phyloP scores from a whole-genome alignment of 2,888 invertebrate species.

The Trichogramma dendrolimi region DNA sequence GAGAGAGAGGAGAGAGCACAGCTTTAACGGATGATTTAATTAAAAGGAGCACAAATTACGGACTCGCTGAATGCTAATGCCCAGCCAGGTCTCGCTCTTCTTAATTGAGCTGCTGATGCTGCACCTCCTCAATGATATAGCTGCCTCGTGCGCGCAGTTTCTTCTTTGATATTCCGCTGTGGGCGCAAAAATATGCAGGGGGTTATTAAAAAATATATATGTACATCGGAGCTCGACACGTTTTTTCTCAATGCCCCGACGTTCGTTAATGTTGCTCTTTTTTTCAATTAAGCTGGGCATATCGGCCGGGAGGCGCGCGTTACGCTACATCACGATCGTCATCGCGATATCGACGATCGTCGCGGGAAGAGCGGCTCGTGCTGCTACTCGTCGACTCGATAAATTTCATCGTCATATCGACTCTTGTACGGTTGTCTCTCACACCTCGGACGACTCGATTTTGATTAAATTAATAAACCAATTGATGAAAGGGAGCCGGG shows the following conservation, averaged over 20 bases:
- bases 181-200: constrained; percentile 15
- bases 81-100: constrained; percentile 37
- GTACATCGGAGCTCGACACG: constrained; percentile 14
- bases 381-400: too few species aligned
- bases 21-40: constrained; percentile 53
- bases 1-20: constrained; percentile 30
- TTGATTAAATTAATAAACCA: constrained; percentile 25
- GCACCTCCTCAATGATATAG: not conserved
- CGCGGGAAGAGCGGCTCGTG: too few species aligned
- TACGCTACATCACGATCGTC: too few species aligned
- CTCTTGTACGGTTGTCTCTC: too few species aligned
- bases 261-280: not conserved
- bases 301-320: too few species aligned
- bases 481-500: constrained; percentile 17
- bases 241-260: constrained; percentile 5
- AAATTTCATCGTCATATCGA: too few species aligned
- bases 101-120: constrained; percentile 23
- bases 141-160: too few species aligned
- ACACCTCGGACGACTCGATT: not conserved
- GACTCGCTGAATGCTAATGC: constrained; percentile 51
- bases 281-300: constrained; percentile 14
- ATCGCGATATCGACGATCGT: too few species aligned
- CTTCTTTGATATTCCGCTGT: constrained; percentile 10
- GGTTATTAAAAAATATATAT: too few species aligned
- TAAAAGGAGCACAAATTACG: constrained; percentile 53